Evolutionary conservation across 2,113 vertebrate species (phyloP).

Genomic region (Motacilla tschutschensis): DNA sequence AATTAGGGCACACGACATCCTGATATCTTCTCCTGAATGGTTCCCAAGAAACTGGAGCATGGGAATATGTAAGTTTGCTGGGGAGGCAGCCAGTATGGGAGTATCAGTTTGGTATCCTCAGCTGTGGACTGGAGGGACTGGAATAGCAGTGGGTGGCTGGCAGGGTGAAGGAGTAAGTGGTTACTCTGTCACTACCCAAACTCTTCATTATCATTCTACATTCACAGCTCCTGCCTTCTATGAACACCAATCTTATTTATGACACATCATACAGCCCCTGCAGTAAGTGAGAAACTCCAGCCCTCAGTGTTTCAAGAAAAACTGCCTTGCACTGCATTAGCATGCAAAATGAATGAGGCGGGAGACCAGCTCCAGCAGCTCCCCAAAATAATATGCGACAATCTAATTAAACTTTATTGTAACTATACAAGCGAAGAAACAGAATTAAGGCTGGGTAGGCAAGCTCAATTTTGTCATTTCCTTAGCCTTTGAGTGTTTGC

Average conservation of each 20-base stretch:
- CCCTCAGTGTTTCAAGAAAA: conserved; percentile 20
- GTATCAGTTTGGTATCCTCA: background rate
- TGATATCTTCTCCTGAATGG: background rate
- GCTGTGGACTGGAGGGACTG: background rate
- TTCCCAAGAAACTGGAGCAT: conserved; percentile 3
- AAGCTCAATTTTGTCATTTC: conserved; percentile 43
- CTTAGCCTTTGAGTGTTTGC: conserved; percentile 31
- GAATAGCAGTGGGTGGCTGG: background rate
- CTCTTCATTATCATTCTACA: conserved; percentile 17
- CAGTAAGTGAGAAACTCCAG: conserved; percentile 21
- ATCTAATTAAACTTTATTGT: conserved; percentile 57
- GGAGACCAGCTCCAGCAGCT: conserved; percentile 28
- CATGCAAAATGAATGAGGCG: conserved; percentile 26
- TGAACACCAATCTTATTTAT: conserved; percentile 33
- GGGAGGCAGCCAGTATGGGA: background rate
- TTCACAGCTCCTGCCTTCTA: background rate
- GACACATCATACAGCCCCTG: conserved; percentile 19
- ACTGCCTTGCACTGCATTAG: conserved; percentile 10
- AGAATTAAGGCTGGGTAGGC: conserved; percentile 41
- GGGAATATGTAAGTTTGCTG: background rate
- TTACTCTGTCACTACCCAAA: background rate
- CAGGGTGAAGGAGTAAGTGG: background rate
- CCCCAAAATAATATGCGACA: conserved; percentile 48
- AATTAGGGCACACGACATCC: background rate
- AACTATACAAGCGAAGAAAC: conserved; percentile 39